Conservation (phyloP, 2,888 invertebrate genomes). For the Electrophaes corylata region DNA sequence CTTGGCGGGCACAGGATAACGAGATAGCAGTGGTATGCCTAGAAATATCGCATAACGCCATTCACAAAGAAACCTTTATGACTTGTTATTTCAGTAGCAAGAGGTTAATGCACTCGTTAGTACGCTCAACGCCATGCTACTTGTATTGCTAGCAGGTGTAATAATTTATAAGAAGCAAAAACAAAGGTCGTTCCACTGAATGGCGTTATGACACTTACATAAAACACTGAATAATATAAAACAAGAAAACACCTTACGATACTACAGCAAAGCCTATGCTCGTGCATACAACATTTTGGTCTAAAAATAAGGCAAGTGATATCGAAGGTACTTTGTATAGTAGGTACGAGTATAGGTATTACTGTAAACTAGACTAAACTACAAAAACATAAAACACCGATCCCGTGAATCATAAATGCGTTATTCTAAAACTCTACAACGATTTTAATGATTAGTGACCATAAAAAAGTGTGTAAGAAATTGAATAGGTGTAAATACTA, state of each 20-base stretch:
- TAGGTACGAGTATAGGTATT: conserved; percentile 33
- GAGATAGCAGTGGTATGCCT: conserved; percentile 51
- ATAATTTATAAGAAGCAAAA: conserved; percentile 43
- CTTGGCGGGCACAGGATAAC: conserved; percentile 61
- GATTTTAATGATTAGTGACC: conserved; percentile 20
- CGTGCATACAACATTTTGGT: background rate
- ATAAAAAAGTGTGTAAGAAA: conserved; percentile 12
- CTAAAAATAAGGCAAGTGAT: background rate
- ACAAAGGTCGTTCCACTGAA: conserved; percentile 48
- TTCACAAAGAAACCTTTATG: conserved; percentile 44
- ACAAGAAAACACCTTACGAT: conserved; percentile 27
- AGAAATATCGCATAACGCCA: conserved; percentile 56
- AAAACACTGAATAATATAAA: conserved; percentile 41
- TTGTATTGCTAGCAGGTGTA: conserved; percentile 44
- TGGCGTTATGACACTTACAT: conserved; percentile 50
- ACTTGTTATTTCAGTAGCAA: conserved; percentile 34
- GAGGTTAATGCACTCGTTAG: conserved; percentile 50
- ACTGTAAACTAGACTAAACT: conserved; percentile 34
- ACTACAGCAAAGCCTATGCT: conserved; percentile 32
- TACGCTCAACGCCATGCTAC: conserved; percentile 45
- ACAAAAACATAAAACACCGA: conserved; percentile 45
- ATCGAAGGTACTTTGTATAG: background rate
- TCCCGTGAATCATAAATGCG: conserved; percentile 55
- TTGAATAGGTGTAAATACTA: background rate
- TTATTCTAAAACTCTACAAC: conserved; percentile 26